Conservation (phyloP, 2,888 invertebrate genomes). For the Phrixothrix hirtus region DNA sequence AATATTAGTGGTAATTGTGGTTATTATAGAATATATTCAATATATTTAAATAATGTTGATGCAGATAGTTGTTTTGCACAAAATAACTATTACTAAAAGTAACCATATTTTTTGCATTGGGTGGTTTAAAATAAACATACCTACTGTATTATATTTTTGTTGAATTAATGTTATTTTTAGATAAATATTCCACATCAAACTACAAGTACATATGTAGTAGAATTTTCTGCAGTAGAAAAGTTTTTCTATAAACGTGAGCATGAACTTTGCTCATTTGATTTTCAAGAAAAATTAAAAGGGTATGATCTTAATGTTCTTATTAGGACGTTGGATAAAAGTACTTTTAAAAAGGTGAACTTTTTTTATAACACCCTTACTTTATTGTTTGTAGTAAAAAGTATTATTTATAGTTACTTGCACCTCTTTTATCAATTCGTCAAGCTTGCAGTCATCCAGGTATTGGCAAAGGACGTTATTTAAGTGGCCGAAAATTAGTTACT, state of each 20-base stretch:
- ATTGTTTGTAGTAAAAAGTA: background rate
- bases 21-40: too few relatives aligned
- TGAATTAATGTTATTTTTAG: too few relatives aligned
- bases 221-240: slow-evolving; percentile 73
- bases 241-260: slow-evolving; percentile 72
- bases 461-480: slow-evolving; percentile 60
- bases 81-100: too few relatives aligned
- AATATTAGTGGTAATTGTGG: too few relatives aligned
- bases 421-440: slow-evolving; percentile 68
- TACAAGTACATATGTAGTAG: slow-evolving; percentile 62
- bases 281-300: slow-evolving; percentile 55
- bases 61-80: too few relatives aligned
- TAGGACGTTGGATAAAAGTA: slow-evolving; percentile 55
- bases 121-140: too few relatives aligned
- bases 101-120: too few relatives aligned
- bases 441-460: slow-evolving; percentile 73
- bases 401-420: slow-evolving; percentile 61
- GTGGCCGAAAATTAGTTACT: slow-evolving; percentile 59
- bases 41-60: too few relatives aligned
- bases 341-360: slow-evolving; percentile 54
- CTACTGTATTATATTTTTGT: too few relatives aligned
- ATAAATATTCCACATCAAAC: slow-evolving; percentile 69
- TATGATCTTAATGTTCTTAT: slow-evolving; percentile 56
- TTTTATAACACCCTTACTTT: slow-evolving; percentile 9
- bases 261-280: slow-evolving; percentile 57